Conservation (phyloP, 1,140 invertebrate species). For the Zaprionus nigranus region DNA sequence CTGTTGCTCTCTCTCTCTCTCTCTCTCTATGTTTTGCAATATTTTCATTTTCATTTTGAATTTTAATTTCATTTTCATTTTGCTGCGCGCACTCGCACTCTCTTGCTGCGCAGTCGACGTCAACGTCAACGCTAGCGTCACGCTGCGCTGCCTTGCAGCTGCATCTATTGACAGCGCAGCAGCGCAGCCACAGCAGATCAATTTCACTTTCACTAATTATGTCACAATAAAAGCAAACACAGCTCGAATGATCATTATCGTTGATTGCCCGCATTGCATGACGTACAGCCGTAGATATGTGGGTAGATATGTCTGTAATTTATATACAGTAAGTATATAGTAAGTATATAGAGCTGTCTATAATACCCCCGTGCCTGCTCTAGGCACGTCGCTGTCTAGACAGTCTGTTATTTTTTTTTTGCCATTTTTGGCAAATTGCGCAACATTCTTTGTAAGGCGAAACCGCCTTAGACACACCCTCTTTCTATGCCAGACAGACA, state of each 20-base stretch:
- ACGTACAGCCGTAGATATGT: neutral
- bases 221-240: constrained; percentile 61
- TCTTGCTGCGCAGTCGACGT: constrained; percentile 20
- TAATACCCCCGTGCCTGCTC: neutral
- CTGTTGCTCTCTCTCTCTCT: neutral
- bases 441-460: constrained; percentile 52
- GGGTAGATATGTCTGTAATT: neutral
- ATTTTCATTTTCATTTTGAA: constrained; percentile 77
- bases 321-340: neutral
- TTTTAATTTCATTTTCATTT: constrained; percentile 74
- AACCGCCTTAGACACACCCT: neutral
- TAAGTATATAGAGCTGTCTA: neutral
- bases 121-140: constrained; percentile 42
- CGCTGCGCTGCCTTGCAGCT: constrained; percentile 48
- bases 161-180: constrained; percentile 39
- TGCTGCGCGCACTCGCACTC: constrained; percentile 30
- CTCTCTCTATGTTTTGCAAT: constrained; percentile 75
- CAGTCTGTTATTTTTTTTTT: constrained; percentile 1
- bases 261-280: constrained; percentile 24
- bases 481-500: neutral
- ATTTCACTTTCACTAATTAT: constrained; percentile 83
- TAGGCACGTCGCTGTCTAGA: constrained; percentile 7
- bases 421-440: constrained; percentile 56
- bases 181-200: constrained; percentile 35
- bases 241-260: constrained; percentile 30